A percentile compares a stretch with the other conserved stretches of the same genome.
Conservation (phyloP, 2,113 vertebrate genomes). For the Caloenas nicobarica region DNA sequence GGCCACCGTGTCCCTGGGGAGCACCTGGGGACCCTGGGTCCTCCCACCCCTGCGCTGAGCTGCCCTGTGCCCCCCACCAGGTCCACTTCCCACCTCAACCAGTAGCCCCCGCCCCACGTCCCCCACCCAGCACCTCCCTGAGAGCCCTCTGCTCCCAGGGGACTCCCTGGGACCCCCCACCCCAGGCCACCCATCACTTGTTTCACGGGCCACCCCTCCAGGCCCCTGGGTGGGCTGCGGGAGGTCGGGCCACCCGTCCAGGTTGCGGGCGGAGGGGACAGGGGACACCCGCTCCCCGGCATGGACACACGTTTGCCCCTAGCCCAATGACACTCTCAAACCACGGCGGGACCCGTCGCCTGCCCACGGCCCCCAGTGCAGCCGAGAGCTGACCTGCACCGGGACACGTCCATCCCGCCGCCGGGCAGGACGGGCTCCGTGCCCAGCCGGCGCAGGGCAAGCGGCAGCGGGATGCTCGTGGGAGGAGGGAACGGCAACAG, state of each 20-base stretch:
- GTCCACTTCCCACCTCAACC: not conserved
- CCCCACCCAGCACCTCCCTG: not conserved
- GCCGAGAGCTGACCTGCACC: not conserved
- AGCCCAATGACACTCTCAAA: fast-evolving
- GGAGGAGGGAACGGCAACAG: not conserved
- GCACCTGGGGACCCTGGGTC: not conserved
- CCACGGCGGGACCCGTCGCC: fast-evolving
- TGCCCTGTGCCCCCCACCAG: too few species aligned
- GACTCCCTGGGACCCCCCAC: too few species aligned
- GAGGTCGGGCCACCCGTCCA: too few species aligned
- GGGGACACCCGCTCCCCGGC: not conserved
- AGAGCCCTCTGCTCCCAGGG: not conserved
- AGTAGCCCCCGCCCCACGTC: not conserved
- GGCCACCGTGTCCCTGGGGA: not conserved
- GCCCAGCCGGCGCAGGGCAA: not conserved
- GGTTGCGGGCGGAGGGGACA: not conserved
- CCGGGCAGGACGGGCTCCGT: fast-evolving
- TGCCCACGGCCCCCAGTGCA: fast-evolving
- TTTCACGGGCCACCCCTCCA: not conserved
- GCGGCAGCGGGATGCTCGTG: not conserved
- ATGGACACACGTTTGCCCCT: fast-evolving
- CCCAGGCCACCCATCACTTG: fast-evolving
- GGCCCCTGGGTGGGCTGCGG: too few species aligned
- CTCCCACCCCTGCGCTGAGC: not conserved
- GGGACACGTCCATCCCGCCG: not conserved